Evolutionary conservation across 2,888 invertebrate species (phyloP).

Genomic region (Harpalus rufipes): DNA sequence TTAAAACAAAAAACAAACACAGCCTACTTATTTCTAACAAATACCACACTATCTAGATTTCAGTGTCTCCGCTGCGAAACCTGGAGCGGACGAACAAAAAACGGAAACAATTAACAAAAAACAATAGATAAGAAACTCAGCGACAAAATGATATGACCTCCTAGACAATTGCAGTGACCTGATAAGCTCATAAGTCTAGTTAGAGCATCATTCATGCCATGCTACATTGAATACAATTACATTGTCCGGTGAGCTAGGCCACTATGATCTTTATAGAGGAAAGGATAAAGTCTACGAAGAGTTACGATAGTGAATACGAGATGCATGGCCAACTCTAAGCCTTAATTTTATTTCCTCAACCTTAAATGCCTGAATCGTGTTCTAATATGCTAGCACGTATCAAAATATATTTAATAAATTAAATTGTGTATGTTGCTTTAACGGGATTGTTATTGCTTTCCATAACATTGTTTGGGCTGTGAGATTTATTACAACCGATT

Average conservation of each 20-base stretch:
- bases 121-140: constrained; percentile 75
- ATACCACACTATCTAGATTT: constrained; percentile 43
- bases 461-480: too few species aligned
- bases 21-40: constrained; percentile 31
- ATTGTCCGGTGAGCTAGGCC: constrained; percentile 69
- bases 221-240: constrained; percentile 75
- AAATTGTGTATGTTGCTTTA: not conserved
- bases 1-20: constrained; percentile 24
- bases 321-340: constrained; percentile 56
- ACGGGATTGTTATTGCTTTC: too few species aligned
- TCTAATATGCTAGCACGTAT: not conserved
- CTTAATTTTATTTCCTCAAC: constrained; percentile 63
- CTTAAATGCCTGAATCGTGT: constrained; percentile 55
- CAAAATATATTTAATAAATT: not conserved
- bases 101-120: constrained; percentile 65
- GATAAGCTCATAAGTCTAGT: constrained; percentile 71
- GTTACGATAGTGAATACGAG: constrained; percentile 13
- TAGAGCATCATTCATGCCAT: constrained; percentile 59
- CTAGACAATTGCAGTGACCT: constrained; percentile 77
- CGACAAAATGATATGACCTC: constrained; percentile 77
- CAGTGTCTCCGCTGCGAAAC: constrained; percentile 22
- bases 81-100: constrained; percentile 51
- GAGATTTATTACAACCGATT: too few species aligned
- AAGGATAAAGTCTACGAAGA: not conserved
- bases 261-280: constrained; percentile 6